Percentiles rank a stretch among this genome's conserved stretches.
These are phyloP conservation scores for Lacerta viridis DNA, from an alignment of 2,797 vertebrate genomes.

Conservation along the genomic window DNA sequence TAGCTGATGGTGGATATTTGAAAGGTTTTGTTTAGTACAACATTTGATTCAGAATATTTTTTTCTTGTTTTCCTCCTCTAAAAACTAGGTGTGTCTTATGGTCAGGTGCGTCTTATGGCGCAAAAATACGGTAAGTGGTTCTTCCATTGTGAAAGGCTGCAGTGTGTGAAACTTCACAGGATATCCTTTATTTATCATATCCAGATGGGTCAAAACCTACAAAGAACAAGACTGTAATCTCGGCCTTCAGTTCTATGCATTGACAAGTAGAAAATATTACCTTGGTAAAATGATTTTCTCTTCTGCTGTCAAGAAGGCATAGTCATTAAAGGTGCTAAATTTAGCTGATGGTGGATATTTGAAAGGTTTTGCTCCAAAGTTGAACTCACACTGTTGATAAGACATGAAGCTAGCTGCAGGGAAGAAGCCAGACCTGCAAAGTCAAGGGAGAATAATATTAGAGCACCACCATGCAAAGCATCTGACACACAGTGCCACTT, in stretches of 20 bases:
- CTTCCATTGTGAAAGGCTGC: background rate
- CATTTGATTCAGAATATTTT: no score
- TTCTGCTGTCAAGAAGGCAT: constrained; percentile 92
- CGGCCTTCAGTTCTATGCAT: background rate
- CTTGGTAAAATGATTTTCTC: constrained; percentile 99
- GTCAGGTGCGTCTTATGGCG: no score
- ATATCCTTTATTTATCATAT: background rate
- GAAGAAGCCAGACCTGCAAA: constrained; percentile 95
- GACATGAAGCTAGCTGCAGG: constrained; percentile 99
- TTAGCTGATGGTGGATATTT: constrained; percentile 93
- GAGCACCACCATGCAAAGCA: accelerated
- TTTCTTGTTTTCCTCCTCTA: no score
- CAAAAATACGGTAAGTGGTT: background rate
- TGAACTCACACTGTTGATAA: constrained; percentile 99
- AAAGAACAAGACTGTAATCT: background rate
- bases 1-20: no score
- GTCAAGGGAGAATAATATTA: constrained; percentile 20
- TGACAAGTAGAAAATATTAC: constrained; percentile 77
- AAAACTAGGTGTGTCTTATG: no score
- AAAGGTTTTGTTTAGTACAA: no score
- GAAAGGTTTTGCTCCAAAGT: constrained; percentile 99
- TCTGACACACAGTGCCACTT: background rate
- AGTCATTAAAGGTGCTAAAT: constrained; percentile 99
- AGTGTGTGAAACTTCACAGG: background rate
- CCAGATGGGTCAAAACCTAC: background rate